Conservation (phyloP, 2,888 invertebrate species). For the Calameuta filiformis region DNA sequence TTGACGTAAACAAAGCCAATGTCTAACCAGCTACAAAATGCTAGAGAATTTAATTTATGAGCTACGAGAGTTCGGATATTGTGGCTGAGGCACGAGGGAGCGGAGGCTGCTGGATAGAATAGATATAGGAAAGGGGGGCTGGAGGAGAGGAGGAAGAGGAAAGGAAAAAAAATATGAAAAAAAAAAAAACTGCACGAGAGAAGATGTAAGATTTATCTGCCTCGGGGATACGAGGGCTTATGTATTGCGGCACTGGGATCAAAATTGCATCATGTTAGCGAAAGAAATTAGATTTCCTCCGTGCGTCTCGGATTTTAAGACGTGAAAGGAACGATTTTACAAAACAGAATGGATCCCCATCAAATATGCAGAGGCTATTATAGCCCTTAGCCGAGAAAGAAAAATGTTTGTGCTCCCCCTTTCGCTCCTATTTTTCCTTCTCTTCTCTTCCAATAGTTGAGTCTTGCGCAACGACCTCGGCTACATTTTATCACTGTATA, state of each 20-base stretch:
- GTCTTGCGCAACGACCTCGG: neutral
- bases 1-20: constrained; percentile 37
- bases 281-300: constrained; percentile 49
- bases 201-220: constrained; percentile 40
- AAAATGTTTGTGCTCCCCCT: constrained; percentile 41
- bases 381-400: constrained; percentile 32
- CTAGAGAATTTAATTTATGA: constrained; percentile 47
- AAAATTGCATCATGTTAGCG: constrained; percentile 52
- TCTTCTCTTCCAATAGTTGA: neutral
- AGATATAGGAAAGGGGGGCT: neutral
- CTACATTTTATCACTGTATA: neutral
- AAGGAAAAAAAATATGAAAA: neutral
- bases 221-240: constrained; percentile 37
- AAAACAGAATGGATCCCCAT: constrained; percentile 44
- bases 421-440: constrained; percentile 12
- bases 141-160: neutral
- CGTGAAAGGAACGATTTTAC: constrained; percentile 26
- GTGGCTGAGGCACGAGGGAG: neutral
- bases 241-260: constrained; percentile 39
- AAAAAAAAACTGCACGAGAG: constrained; percentile 4
- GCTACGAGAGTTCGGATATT: constrained; percentile 19
- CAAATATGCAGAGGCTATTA: constrained; percentile 54
- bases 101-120: constrained; percentile 3
- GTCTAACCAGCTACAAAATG: constrained; percentile 36
- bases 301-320: constrained; percentile 10